A percentile compares a stretch with the other conserved stretches of the same genome.
phyloP scores from a whole-genome alignment of 2,888 invertebrate genomes.

The Chrysolina americana region DNA sequence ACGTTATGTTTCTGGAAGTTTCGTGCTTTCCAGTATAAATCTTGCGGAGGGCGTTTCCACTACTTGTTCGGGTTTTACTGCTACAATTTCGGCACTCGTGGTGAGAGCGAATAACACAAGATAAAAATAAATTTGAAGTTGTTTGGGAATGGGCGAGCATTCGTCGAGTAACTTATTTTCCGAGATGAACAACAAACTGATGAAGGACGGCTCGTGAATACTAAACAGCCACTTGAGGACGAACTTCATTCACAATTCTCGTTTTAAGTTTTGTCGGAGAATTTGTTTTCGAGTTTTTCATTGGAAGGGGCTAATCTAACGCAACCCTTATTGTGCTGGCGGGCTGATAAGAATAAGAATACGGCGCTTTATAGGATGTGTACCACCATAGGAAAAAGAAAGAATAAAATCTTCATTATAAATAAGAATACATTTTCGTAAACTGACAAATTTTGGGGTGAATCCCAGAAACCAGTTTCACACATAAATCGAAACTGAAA shows the following conservation, averaged over 20 bases:
- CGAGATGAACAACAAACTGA: slow-evolving; percentile 18
- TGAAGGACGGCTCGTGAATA: not conserved
- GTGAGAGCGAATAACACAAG: slow-evolving; percentile 22
- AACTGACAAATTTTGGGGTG: too few species aligned
- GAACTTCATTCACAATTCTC: not conserved
- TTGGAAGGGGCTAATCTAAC: too few species aligned
- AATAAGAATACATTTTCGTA: too few species aligned
- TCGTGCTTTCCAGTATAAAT: slow-evolving; percentile 49
- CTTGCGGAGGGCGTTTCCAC: slow-evolving; percentile 40
- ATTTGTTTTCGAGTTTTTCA: not conserved
- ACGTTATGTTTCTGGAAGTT: slow-evolving; percentile 51
- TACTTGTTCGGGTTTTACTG: slow-evolving; percentile 46
- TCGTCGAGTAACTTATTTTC: slow-evolving; percentile 8
- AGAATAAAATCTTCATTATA: too few species aligned
- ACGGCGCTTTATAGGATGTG: too few species aligned
- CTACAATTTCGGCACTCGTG: slow-evolving; percentile 42
- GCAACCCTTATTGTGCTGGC: too few species aligned
- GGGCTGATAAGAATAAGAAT: too few species aligned
- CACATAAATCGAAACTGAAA: too few species aligned
- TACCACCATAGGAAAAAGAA: too few species aligned
- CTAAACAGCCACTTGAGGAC: not conserved
- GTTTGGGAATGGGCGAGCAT: slow-evolving; percentile 14
- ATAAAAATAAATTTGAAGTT: slow-evolving; percentile 34
- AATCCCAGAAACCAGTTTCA: too few species aligned
- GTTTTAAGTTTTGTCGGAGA: not conserved